phyloP scores from a whole-genome alignment of 2,113 vertebrate genomes.

The Syrrhaptes paradoxus region DNA sequence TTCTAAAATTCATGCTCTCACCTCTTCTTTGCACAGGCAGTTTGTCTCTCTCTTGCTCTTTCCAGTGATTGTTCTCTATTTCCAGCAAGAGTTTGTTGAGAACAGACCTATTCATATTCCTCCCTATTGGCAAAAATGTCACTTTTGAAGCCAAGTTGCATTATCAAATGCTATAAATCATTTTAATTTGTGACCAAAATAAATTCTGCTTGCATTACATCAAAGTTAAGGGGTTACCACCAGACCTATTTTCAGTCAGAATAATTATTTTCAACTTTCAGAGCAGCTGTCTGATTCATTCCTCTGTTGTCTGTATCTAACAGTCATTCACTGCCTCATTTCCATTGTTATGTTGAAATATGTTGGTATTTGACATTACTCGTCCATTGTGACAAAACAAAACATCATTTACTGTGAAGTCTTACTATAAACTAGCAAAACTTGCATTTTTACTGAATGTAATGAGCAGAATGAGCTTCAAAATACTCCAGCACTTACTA shows the following conservation, averaged over 20 bases:
- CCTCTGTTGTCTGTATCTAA: background rate
- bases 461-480: background rate
- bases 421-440: background rate
- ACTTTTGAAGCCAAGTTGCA: constrained; percentile 14
- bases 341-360: background rate
- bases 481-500: background rate
- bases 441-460: background rate
- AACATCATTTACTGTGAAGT: constrained; percentile 16
- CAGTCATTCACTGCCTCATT: constrained; percentile 6
- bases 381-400: constrained; percentile 46
- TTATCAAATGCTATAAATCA: constrained; percentile 17
- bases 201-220: background rate
- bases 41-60: constrained; percentile 11
- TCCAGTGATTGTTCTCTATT: background rate
- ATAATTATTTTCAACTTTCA: constrained; percentile 64
- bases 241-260: constrained; percentile 32
- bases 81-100: background rate
- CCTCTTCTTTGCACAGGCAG: background rate
- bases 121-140: constrained; percentile 1
- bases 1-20: background rate
- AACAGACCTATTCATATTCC: constrained; percentile 3
- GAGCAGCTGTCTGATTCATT: constrained; percentile 49
- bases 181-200: constrained; percentile 15
- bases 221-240: constrained; percentile 13
- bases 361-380: background rate